Percentiles rank a stretch among this genome's conserved stretches.
Conservation (phyloP, 2,797 vertebrate species). For the Falco peregrinus region DNA sequence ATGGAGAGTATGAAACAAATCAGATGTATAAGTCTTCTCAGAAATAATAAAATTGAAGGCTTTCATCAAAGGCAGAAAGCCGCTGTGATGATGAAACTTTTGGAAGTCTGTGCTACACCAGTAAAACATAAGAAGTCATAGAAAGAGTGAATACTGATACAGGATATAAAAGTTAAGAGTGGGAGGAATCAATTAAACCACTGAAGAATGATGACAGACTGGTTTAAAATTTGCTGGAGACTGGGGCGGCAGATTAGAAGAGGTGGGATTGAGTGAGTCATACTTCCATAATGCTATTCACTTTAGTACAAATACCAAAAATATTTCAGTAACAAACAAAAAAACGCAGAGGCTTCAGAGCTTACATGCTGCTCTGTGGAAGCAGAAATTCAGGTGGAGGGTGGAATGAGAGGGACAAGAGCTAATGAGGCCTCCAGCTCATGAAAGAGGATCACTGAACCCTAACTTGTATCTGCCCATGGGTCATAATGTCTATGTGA, state of each 20-base stretch:
- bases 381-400: neutral
- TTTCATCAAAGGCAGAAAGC: neutral
- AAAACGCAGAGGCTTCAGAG: neutral
- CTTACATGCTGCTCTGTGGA: neutral
- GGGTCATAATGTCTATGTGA: neutral
- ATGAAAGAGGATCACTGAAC: neutral
- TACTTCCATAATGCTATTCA: neutral
- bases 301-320: neutral
- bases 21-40: neutral
- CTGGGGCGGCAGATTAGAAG: neutral
- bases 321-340: neutral
- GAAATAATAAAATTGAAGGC: neutral
- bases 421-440: neutral
- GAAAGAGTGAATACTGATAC: neutral
- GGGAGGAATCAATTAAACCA: neutral
- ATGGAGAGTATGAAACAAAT: neutral
- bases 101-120: neutral
- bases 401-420: neutral
- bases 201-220: neutral
- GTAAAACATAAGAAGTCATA: neutral
- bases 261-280: neutral
- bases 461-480: neutral
- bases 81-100: neutral
- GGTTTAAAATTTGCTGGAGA: neutral
- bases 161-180: neutral